These are phyloP conservation scores for Rhagoletis pomonella DNA, from an alignment of 1,140 invertebrate species.

Conservation along the genomic window DNA sequence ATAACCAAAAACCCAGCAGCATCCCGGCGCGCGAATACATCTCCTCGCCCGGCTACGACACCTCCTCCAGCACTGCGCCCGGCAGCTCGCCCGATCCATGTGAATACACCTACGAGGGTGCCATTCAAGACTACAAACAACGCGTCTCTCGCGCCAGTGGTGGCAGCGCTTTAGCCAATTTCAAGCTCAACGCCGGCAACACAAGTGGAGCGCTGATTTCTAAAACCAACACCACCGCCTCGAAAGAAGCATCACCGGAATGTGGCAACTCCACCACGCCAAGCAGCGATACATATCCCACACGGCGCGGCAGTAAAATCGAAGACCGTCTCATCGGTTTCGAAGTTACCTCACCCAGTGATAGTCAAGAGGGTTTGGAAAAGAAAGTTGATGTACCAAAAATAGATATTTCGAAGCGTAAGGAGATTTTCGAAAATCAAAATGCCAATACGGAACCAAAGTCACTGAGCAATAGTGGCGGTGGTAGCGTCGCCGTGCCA, in stretches of 20 bases:
- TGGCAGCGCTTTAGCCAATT: conserved; percentile 56
- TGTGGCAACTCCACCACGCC: not conserved
- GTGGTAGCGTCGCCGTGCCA: conserved; percentile 54
- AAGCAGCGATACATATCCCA: conserved; percentile 61
- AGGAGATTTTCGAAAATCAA: conserved; percentile 85
- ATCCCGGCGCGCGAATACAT: conserved; percentile 65
- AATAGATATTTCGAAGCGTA: conserved; percentile 87
- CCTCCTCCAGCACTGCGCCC: conserved; percentile 69
- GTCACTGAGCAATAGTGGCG: conserved; percentile 53
- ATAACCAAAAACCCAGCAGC: conserved; percentile 54
- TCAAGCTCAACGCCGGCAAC: conserved; percentile 53
- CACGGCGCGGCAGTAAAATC: conserved; percentile 69
- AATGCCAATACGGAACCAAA: conserved; percentile 69
- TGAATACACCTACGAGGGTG: conserved; percentile 90
- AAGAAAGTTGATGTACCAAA: conserved; percentile 81
- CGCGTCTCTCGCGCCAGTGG: conserved; percentile 78
- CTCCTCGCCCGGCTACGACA: conserved; percentile 72
- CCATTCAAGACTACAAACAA: conserved; percentile 88
- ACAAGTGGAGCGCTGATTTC: conserved; percentile 59
- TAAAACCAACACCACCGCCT: conserved; percentile 12
- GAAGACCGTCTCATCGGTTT: conserved; percentile 71
- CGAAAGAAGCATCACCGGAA: conserved; percentile 54
- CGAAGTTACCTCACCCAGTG: conserved; percentile 70
- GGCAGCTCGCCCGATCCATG: conserved; percentile 72
- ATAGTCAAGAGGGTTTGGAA: conserved; percentile 72